Conservation (phyloP, 2,113 vertebrate species). For the Numida meleagris region DNA sequence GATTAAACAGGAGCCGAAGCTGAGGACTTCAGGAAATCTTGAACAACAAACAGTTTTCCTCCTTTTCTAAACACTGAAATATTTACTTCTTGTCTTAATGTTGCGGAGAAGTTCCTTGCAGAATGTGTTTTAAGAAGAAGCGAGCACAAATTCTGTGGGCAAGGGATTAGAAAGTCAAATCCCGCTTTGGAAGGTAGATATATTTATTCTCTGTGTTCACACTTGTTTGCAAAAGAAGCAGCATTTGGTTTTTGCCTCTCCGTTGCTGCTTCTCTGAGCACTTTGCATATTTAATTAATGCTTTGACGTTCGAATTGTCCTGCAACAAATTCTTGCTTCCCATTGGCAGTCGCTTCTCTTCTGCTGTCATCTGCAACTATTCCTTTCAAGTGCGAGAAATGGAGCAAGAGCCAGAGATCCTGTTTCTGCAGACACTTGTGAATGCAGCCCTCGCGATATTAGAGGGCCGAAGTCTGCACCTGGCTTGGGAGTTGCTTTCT, state of each 20-base stretch:
- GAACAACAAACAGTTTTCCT: not conserved
- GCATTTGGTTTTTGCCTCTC: not conserved
- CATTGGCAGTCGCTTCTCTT: not conserved
- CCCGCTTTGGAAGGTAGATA: not conserved
- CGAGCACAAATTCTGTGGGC: not conserved
- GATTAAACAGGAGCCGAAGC: not conserved
- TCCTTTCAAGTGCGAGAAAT: not conserved
- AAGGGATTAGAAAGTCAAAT: constrained; percentile 19
- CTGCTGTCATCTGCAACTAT: not conserved
- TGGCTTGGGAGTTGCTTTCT: not conserved
- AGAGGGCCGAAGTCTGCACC: not conserved
- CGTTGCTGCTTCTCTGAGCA: not conserved
- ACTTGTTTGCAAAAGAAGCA: not conserved
- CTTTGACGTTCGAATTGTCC: not conserved
- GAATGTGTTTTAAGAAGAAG: not conserved
- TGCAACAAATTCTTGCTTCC: not conserved
- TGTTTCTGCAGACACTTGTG: not conserved
- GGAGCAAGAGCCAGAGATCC: not conserved
- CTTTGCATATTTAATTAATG: constrained; percentile 12
- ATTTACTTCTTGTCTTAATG: constrained; percentile 19
- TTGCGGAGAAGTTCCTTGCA: not conserved
- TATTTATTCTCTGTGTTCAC: not conserved
- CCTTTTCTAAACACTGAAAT: not conserved
- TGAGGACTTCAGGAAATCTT: not conserved
- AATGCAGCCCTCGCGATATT: not conserved